phyloP scores from a whole-genome alignment of 1,140 invertebrate genomes.

The Megalopta genalis region DNA sequence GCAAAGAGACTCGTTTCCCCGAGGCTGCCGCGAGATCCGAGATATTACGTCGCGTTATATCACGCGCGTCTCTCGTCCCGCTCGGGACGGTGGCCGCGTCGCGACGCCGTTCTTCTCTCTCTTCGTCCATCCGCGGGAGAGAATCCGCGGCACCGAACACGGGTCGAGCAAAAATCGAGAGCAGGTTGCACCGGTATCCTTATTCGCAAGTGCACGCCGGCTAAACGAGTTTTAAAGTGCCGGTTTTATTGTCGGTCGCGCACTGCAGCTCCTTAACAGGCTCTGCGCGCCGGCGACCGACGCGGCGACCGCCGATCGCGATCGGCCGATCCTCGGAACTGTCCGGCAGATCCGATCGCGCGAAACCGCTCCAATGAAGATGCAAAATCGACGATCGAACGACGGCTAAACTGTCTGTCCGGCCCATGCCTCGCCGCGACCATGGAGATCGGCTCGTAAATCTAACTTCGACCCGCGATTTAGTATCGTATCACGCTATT shows the following conservation, averaged over 20 bases:
- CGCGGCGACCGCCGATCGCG: not conserved
- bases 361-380: not conserved
- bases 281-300: not conserved
- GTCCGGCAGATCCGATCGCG: not conserved
- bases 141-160: constrained; percentile 16
- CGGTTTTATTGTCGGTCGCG: constrained; percentile 44
- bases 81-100: constrained; percentile 17
- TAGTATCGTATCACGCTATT: no score
- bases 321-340: not conserved
- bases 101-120: constrained; percentile 36
- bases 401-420: not conserved
- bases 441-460: no score
- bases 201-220: constrained; percentile 33
- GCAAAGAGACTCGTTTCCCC: not conserved
- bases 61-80: constrained; percentile 1
- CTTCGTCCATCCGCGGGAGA: constrained; percentile 16
- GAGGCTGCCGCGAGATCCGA: constrained; percentile 14
- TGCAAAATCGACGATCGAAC: not conserved
- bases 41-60: constrained; percentile 52
- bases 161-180: constrained; percentile 43
- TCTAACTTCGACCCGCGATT: no score
- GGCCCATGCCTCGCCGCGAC: no score
- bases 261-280: constrained; percentile 42
- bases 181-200: constrained; percentile 51
- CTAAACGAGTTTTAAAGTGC: constrained; percentile 55